Conservation (phyloP, 2,797 vertebrate species). For the Zonotrichia albicollis region DNA sequence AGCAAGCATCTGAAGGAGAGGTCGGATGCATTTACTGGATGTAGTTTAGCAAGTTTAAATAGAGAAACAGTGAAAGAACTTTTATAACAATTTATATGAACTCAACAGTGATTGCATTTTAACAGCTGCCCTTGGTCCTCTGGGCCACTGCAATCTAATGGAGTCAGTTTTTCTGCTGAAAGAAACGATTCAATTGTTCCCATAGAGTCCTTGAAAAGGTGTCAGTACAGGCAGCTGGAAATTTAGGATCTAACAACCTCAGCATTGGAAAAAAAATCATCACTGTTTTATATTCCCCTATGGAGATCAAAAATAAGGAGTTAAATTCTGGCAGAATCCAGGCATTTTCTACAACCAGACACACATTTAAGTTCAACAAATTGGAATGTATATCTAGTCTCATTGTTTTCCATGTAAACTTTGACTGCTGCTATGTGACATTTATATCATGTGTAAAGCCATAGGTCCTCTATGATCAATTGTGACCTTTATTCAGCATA, state of each 20-base stretch:
- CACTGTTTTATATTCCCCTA: slow-evolving; percentile 15
- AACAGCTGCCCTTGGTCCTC: slow-evolving; percentile 62
- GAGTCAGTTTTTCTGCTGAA: slow-evolving; percentile 58
- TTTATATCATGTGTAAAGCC: background rate
- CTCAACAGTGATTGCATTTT: slow-evolving; percentile 43
- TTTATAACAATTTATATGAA: slow-evolving; percentile 53
- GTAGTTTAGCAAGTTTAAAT: slow-evolving; percentile 31
- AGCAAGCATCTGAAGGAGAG: slow-evolving; percentile 13
- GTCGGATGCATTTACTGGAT: slow-evolving; percentile 27
- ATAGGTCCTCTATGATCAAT: background rate
- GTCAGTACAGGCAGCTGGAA: slow-evolving; percentile 48
- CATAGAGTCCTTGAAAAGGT: slow-evolving; percentile 55
- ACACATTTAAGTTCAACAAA: slow-evolving; percentile 32
- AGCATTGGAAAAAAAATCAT: slow-evolving; percentile 11
- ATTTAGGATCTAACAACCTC: slow-evolving; percentile 63
- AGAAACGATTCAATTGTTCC: slow-evolving; percentile 47
- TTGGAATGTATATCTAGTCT: slow-evolving; percentile 27
- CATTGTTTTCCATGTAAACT: slow-evolving; percentile 44
- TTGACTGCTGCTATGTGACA: background rate
- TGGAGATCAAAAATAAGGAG: slow-evolving; percentile 47
- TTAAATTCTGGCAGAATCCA: slow-evolving; percentile 17
- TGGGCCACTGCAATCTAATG: slow-evolving; percentile 27
- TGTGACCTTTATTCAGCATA: background rate
- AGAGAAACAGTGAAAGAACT: slow-evolving; percentile 51
- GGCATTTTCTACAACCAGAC: slow-evolving; percentile 51